A percentile compares a stretch with the other conserved stretches of the same genome.
These are phyloP conservation scores for Morus bassanus DNA, from an alignment of 2,797 vertebrate species.

Conservation along the genomic window DNA sequence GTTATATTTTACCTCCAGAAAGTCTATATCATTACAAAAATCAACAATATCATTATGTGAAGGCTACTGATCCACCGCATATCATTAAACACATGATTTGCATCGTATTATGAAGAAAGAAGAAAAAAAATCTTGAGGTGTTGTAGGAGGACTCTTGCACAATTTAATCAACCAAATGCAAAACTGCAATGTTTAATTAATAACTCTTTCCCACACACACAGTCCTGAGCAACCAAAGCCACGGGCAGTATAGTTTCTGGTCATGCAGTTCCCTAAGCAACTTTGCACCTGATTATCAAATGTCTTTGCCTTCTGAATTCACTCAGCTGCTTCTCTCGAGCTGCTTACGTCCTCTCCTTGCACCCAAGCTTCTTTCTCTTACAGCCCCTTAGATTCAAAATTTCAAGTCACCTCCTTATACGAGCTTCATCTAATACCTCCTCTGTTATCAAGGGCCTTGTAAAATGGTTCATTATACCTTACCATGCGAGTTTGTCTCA, in stretches of 20 bases:
- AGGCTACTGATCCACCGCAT: neutral
- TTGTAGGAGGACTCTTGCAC: neutral
- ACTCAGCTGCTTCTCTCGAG: neutral
- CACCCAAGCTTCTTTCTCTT: neutral
- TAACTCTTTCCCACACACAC: neutral
- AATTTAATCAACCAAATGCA: conserved; percentile 30
- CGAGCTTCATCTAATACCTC: neutral
- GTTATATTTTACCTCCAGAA: neutral
- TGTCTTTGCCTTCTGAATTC: neutral
- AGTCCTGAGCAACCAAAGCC: neutral
- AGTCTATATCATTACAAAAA: neutral
- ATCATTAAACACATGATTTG: neutral
- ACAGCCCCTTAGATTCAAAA: neutral
- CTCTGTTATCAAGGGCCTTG: neutral
- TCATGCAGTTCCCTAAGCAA: neutral
- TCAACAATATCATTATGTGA: neutral
- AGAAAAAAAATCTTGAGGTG: neutral
- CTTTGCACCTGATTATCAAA: neutral
- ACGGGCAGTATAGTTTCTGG: neutral
- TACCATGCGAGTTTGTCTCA: neutral
- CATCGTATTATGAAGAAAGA: neutral
- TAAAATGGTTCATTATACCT: neutral
- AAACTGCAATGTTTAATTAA: neutral
- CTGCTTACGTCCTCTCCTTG: neutral
- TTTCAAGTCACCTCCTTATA: neutral